Conservation (phyloP, 2,888 invertebrate species). For the Heteropelma amictum region DNA sequence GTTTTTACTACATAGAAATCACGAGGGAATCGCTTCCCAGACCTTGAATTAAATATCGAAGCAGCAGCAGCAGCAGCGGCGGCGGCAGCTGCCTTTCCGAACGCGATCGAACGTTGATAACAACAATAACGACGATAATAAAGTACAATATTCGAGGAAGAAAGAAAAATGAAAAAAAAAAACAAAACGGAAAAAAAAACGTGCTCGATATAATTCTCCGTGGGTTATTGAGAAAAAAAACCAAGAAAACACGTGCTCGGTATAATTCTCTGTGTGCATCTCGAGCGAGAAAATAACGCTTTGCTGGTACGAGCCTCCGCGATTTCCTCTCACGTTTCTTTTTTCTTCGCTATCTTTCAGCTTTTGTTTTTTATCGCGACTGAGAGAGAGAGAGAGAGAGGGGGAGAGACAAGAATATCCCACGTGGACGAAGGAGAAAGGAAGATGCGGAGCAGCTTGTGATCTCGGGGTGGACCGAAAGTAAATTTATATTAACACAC, state of each 20-base stretch:
- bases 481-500: slow-evolving; percentile 68
- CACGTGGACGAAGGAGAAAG: background rate
- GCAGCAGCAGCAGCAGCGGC: too few relatives aligned
- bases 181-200: background rate
- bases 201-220: background rate
- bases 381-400: background rate
- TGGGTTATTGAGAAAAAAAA: too few relatives aligned
- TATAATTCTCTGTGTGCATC: background rate
- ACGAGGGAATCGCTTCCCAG: slow-evolving; percentile 15
- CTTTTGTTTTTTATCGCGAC: background rate
- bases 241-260: background rate
- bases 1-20: background rate
- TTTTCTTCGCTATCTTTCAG: too few relatives aligned
- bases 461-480: slow-evolving; percentile 55
- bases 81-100: background rate
- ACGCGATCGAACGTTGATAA: slow-evolving; percentile 2
- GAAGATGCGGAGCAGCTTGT: background rate
- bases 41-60: slow-evolving; percentile 25
- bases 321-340: background rate
- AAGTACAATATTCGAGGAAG: background rate
- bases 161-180: background rate
- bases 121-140: background rate
- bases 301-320: background rate
- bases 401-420: background rate
- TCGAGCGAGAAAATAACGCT: slow-evolving; percentile 9